A percentile compares a stretch with the other conserved stretches of the same genome.
phyloP scores from a whole-genome alignment of 2,888 invertebrate species.

The Octonoba sinensis region DNA sequence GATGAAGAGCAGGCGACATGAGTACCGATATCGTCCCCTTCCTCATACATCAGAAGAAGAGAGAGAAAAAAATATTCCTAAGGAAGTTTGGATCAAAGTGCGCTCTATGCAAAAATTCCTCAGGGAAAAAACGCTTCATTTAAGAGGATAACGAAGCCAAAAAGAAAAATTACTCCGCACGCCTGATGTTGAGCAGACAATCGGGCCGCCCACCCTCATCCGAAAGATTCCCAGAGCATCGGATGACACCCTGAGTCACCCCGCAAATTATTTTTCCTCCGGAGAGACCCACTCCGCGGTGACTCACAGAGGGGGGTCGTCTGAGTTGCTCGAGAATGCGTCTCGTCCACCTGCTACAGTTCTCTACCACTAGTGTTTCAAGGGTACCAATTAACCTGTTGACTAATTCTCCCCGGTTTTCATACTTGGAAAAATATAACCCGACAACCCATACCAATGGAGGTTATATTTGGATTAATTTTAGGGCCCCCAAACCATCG shows the following conservation, averaged over 20 bases:
- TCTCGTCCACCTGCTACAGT: constrained; percentile 24
- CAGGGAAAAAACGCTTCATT: background rate
- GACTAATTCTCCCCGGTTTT: no score
- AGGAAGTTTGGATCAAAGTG: no score
- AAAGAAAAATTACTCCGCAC: background rate
- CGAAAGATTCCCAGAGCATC: constrained; percentile 50
- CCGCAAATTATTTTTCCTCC: no score
- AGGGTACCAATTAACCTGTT: background rate
- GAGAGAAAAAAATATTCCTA: background rate
- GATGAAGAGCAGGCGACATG: no score
- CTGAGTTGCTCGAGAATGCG: constrained; percentile 1
- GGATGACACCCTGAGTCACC: constrained; percentile 50
- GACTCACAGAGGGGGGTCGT: background rate
- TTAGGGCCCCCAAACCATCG: no score
- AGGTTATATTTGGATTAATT: no score
- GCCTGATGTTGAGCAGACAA: constrained; percentile 48
- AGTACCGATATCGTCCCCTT: no score
- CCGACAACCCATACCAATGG: no score
- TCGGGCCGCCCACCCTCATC: constrained; percentile 3
- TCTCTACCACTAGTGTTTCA: background rate
- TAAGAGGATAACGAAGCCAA: background rate
- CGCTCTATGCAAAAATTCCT: no score
- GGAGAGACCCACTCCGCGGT: constrained; percentile 6
- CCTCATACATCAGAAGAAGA: background rate
- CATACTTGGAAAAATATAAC: no score